Evolutionary conservation across 2,888 invertebrate species (phyloP).

Genomic region (Neoscelio sp.): DNA sequence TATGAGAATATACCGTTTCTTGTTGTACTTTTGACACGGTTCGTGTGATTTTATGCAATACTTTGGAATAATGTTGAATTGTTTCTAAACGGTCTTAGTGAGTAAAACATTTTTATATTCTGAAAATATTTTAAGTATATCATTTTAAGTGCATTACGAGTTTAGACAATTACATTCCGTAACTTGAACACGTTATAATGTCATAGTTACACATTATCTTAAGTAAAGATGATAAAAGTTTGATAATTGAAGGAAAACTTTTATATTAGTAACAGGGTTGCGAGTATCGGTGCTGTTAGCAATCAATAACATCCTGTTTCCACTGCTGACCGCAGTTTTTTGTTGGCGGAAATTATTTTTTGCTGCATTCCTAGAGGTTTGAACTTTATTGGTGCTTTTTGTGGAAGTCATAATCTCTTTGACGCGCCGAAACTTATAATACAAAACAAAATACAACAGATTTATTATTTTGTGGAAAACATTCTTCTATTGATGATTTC

Average conservation of each 20-base stretch:
- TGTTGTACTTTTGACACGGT: constrained; percentile 14
- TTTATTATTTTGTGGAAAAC: constrained; percentile 42
- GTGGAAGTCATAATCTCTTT: constrained; percentile 28
- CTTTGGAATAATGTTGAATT: constrained; percentile 31
- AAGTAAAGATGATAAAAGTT: no score
- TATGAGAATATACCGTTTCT: constrained; percentile 22
- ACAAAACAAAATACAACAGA: constrained; percentile 14
- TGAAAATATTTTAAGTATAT: no score
- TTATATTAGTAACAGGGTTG: not conserved
- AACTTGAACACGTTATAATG: no score
- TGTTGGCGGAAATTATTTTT: constrained; percentile 41
- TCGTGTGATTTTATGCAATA: constrained; percentile 24
- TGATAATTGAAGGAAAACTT: no score
- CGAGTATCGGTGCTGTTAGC: constrained; percentile 15
- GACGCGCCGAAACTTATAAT: constrained; percentile 40
- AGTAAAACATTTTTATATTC: constrained; percentile 16
- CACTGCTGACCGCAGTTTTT: constrained; percentile 15
- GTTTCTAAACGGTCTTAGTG: constrained; percentile 18
- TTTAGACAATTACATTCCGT: no score
- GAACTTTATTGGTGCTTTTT: constrained; percentile 48
- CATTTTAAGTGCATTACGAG: not conserved
- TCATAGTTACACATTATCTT: constrained; percentile 5
- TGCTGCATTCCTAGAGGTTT: constrained; percentile 16
- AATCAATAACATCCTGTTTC: constrained; percentile 41
- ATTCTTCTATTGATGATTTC: not conserved